Base-by-base conservation (phyloP, 2,888 invertebrate genomes). In the Emesis furor region DNA sequence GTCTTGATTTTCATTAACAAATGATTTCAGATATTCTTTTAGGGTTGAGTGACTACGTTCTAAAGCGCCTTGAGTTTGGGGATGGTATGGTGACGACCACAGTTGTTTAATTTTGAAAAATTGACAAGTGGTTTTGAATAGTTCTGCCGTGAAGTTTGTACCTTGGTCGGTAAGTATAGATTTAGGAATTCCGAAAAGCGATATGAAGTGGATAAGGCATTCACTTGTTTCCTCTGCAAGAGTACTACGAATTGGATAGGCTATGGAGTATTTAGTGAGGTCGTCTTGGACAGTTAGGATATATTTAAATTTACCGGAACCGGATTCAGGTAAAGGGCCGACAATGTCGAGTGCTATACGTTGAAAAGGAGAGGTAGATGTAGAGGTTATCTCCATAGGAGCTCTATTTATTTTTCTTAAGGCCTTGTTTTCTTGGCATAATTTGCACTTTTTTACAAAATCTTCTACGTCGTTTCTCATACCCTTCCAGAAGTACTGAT, bases 111-210 rank as follows among this genome's bases (percentile, higher is more conserved):
- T 79, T 32, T 79, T 74, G 17, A 59, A 55, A 24, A 77, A 81
- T 42, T 73, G n/a, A 17, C 80, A 80, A 1, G 80, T 80, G 0
- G 8, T 73, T 24, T 76, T 76, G 7, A 73, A 81, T 1, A 81
- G 39, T 1, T 81, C 76, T 3, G 80, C 35, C 0, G 73, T 77
- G 12, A 81, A 81, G 6, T 80, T 80, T 0, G 78, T 73, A 0
- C 79, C 79, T 62, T 75, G 79, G 7, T 79, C 75, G 1, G 76
- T 81, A 14, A 81, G 69, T 4, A 81, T 77, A 2, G 59, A 62
- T 73, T 81, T 80, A 3, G 79, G 76, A 0, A 80, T 80, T 5
- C 76, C 81, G 30, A 81, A 81, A 1, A 81, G 46, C 3, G 81
- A 62, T 30, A 81, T 77, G 1, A 77, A 81, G 35, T 81, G 81